Evolutionary conservation across 2,113 vertebrate species (phyloP).

Genomic region (Chroicocephalus ridibundus): DNA sequence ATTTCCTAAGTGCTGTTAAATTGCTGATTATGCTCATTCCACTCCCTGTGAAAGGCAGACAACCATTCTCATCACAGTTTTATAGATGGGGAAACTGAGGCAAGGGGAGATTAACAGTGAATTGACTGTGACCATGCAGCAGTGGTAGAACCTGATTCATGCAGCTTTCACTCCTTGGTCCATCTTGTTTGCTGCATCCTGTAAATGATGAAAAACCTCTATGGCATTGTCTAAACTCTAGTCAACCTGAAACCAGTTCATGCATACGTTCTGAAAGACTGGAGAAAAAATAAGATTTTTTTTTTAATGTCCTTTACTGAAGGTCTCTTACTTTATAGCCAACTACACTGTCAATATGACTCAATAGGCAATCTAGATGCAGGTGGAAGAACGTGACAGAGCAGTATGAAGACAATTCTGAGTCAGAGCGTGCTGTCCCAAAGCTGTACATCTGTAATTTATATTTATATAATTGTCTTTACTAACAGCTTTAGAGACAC

Average conservation of each 20-base stretch:
- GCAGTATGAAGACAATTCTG: slow-evolving; percentile 36
- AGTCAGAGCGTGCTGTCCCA: slow-evolving; percentile 41
- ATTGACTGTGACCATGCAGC: neutral
- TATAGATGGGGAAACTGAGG: neutral
- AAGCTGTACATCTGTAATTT: slow-evolving; percentile 36
- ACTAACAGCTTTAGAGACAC: slow-evolving; percentile 49
- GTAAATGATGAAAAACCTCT: neutral
- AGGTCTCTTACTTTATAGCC: slow-evolving; percentile 41
- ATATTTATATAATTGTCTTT: slow-evolving; percentile 50
- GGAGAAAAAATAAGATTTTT: neutral
- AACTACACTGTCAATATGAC: slow-evolving; percentile 49
- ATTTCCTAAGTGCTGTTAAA: neutral
- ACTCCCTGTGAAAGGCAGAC: neutral
- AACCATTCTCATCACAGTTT: neutral
- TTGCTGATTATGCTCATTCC: neutral
- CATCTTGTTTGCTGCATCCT: neutral
- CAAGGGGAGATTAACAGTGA: neutral
- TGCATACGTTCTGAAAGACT: neutral
- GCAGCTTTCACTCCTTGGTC: neutral
- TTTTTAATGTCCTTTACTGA: slow-evolving; percentile 43
- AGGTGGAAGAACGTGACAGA: slow-evolving; percentile 50
- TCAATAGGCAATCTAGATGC: slow-evolving; percentile 54
- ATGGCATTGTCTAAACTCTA: neutral
- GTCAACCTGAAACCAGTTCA: neutral
- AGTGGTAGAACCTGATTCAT: neutral